Evolutionary conservation across 2,888 invertebrate species (phyloP), one percentile per base, ranked within the genome.

Genomic region (Agrilus mali): DNA sequence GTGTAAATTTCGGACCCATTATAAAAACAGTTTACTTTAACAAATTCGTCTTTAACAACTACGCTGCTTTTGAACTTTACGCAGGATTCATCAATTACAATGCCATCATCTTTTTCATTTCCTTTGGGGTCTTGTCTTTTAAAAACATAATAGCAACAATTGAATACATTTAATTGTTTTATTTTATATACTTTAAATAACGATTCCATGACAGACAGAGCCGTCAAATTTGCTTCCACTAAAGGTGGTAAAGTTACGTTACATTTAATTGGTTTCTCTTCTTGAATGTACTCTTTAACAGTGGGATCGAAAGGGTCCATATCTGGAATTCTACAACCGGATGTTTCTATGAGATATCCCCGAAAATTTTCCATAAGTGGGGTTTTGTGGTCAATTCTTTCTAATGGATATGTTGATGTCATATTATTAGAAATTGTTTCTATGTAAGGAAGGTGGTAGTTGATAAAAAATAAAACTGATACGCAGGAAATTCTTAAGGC

Each of bases 241-340:
- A 81, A 61, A 1, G 78, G 70, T 14, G 68, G 63, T n/a, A 48
- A 47, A 13, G 56, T 69, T n/a, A 68, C 64, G 48, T 78, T 75
- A 51, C 75, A 75, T 33, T 67, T 65, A 22, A 75, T 61, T 7
- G 65, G 61, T 31, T 65, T 61, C 6, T 74, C 74, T 12, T 64
- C 63, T 40, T 64, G 60, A 37, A 79, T 69, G 53, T 72, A 80
- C 48, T 68, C 67, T 49, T 64, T 68, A 27, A 80, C 67, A 33
- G 66, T 63, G 5, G 69, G 61, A 56, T 82, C 79, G 50, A 75
- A 74, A 0, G 81, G 74, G 50, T 74, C 69, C 53, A 82, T 63
- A 2, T 72, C 72, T 1, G 82, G 80, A 50, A 84, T 81, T 8
- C 75, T 74, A 57, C 83, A 83, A 16, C 82, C 82, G 45, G 70